A percentile compares a stretch with the other conserved stretches of the same genome.
These are phyloP conservation scores for Enteromius anoplus DNA, from an alignment of 2,797 vertebrate species.

Conservation along the genomic window DNA sequence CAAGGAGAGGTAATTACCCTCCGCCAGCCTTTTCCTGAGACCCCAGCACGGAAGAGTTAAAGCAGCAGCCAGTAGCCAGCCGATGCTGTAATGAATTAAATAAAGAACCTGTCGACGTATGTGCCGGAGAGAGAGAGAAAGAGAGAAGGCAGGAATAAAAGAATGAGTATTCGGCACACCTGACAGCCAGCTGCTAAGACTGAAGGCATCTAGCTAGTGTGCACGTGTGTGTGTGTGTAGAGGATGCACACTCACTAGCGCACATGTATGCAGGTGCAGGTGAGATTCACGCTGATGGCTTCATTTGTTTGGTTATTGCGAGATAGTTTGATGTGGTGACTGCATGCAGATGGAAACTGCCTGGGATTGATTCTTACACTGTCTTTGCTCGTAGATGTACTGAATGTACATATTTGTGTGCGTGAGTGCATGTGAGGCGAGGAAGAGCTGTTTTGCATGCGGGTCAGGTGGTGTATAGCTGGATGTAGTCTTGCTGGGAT, in stretches of 20 bases:
- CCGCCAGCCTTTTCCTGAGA: slow-evolving; percentile 59
- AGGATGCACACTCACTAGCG: slow-evolving; percentile 26
- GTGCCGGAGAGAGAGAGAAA: slow-evolving; percentile 71
- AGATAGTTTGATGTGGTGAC: slow-evolving; percentile 4
- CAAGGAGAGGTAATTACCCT: slow-evolving; percentile 56
- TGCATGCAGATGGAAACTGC: background rate
- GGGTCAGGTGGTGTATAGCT: slow-evolving; percentile 74
- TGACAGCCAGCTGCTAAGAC: slow-evolving; percentile 45
- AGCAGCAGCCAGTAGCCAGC: slow-evolving; percentile 60
- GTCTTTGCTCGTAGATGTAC: slow-evolving; percentile 14
- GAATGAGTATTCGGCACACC: slow-evolving; percentile 59
- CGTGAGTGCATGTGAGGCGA: slow-evolving; percentile 25
- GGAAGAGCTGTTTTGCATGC: slow-evolving; percentile 77
- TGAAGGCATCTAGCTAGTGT: slow-evolving; percentile 52
- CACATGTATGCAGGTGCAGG: slow-evolving; percentile 54
- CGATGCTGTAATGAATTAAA: slow-evolving; percentile 83
- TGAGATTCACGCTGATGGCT: slow-evolving; percentile 47
- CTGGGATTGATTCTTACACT: slow-evolving; percentile 9
- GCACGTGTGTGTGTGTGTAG: background rate
- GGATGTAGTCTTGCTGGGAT: slow-evolving; percentile 28
- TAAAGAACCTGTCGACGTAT: slow-evolving; percentile 74
- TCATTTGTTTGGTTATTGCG: slow-evolving; percentile 32
- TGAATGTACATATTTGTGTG: background rate
- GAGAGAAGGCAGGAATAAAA: slow-evolving; percentile 59
- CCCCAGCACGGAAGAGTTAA: slow-evolving; percentile 75